Conservation (phyloP, 23 tunicate genomes). For the Styela plicata region DNA sequence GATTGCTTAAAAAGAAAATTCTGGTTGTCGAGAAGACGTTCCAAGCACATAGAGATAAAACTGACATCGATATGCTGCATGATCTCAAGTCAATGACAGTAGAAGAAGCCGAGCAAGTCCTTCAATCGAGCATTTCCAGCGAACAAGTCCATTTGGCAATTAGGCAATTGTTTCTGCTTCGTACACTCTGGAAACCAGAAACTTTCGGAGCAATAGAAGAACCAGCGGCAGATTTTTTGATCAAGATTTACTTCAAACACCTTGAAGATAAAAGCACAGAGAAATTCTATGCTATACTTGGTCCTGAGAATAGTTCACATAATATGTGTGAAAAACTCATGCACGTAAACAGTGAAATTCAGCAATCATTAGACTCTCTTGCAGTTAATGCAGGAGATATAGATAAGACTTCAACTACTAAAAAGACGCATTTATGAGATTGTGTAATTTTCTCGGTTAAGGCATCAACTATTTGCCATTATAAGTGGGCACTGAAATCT, state of each 20-base stretch:
- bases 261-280: neutral
- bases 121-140: conserved; percentile 10
- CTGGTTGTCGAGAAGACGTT: conserved; percentile 16
- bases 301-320: conserved; percentile 35
- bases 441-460: no score
- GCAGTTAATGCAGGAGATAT: conserved; percentile 33
- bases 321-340: conserved; percentile 59
- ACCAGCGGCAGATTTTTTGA: conserved; percentile 35
- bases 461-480: no score
- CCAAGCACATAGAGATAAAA: conserved; percentile 16
- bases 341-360: conserved; percentile 71
- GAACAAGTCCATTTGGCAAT: conserved; percentile 33
- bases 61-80: conserved; percentile 7
- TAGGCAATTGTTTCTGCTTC: conserved; percentile 33
- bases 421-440: conserved; percentile 17
- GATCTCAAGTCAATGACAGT: conserved; percentile 40
- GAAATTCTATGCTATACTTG: conserved; percentile 33
- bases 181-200: conserved; percentile 34
- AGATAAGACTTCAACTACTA: neutral
- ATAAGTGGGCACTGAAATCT: no score
- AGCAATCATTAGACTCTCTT: conserved; percentile 56
- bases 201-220: conserved; percentile 34
- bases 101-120: conserved; percentile 33
- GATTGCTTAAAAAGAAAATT: conserved; percentile 30
- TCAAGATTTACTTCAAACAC: conserved; percentile 21